phyloP scores from a whole-genome alignment of 2,888 invertebrate species.

The Phortica magna region DNA sequence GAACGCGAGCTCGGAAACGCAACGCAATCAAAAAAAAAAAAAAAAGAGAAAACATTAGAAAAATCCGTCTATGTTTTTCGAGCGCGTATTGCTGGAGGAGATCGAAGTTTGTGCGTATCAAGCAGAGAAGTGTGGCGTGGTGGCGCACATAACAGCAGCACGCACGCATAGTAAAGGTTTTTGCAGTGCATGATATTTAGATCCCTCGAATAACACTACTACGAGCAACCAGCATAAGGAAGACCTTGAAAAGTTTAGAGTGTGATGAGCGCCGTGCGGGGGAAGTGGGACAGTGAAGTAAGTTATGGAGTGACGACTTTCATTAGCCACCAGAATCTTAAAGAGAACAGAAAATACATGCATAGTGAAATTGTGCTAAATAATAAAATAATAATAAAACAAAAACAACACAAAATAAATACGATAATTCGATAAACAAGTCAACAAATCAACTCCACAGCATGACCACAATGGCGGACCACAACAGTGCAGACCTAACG shows the following conservation, averaged over 20 bases:
- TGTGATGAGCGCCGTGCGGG: constrained; percentile 7
- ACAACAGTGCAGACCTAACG: constrained; percentile 26
- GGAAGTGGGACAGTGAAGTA: constrained; percentile 40
- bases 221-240: constrained; percentile 47
- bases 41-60: constrained; percentile 20
- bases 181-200: constrained; percentile 43
- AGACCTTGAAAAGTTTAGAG: constrained; percentile 70
- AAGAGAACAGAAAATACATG: constrained; percentile 35
- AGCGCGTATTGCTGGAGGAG: constrained; percentile 9
- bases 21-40: constrained; percentile 20
- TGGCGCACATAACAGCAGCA: constrained; percentile 37
- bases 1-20: constrained; percentile 10
- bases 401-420: constrained; percentile 51
- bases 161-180: too few species aligned
- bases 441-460: neutral
- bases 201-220: constrained; percentile 38
- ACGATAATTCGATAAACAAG: neutral
- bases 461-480: constrained; percentile 48
- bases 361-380: too few species aligned
- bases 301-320: constrained; percentile 67
- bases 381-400: constrained; percentile 40
- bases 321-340: constrained; percentile 47
- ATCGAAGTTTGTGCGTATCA: constrained; percentile 11
- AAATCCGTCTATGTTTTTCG: too few species aligned
- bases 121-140: constrained; percentile 18